Conservation (phyloP, 2,888 invertebrate species). For the Physocephala rufipes region DNA sequence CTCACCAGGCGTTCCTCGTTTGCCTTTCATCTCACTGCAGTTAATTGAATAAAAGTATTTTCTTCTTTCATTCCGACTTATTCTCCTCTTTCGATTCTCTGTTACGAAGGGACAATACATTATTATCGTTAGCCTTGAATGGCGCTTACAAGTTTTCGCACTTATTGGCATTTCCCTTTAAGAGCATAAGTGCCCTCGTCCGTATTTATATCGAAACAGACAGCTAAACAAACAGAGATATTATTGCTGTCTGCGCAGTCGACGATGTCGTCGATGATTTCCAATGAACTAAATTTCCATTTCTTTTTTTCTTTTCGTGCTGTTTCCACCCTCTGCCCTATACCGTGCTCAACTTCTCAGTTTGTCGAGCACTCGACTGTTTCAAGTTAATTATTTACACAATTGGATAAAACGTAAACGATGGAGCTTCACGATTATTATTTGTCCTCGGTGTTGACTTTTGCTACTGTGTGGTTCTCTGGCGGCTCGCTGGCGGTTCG, state of each 20-base stretch:
- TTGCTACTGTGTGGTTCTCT: neutral
- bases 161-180: neutral
- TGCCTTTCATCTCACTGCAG: too few relatives aligned
- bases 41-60: neutral
- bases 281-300: neutral
- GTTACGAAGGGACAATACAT: neutral
- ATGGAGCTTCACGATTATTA: neutral
- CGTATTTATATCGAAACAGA: constrained; percentile 1
- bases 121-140: constrained; percentile 18
- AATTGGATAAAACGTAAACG: neutral
- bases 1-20: too few relatives aligned
- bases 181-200: neutral
- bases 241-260: neutral
- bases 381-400: constrained; percentile 17
- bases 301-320: too few relatives aligned
- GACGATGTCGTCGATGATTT: neutral
- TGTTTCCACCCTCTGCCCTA: neutral
- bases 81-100: too few relatives aligned
- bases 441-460: constrained; percentile 1
- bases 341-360: too few relatives aligned
- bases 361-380: constrained; percentile 10
- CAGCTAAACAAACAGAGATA: neutral
- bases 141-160: constrained; percentile 23
- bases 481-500: neutral
- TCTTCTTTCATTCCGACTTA: neutral